phyloP scores from a whole-genome alignment of 2,888 invertebrate species.

The Branchipolynoe longqiensis region DNA sequence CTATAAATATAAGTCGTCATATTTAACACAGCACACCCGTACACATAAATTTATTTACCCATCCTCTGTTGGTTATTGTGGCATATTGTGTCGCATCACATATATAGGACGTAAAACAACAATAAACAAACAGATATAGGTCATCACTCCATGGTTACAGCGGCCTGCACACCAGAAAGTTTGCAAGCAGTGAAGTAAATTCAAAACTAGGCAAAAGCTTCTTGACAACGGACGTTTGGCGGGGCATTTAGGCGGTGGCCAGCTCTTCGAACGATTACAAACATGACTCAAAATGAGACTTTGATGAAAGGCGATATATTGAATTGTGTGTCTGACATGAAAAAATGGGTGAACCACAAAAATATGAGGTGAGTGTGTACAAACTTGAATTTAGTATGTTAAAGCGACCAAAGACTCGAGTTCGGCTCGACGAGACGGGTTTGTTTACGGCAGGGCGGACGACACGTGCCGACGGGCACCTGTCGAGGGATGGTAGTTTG shows the following conservation, averaged over 20 bases:
- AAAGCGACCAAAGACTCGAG: no score
- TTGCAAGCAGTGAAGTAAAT: no score
- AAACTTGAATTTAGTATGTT: no score
- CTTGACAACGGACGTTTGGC: constrained; percentile 5
- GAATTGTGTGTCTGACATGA: constrained; percentile 78
- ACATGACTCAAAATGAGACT: constrained; percentile 71
- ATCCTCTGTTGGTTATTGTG: no score
- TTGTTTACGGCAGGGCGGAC: neutral
- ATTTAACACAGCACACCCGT: no score
- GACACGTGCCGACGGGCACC: neutral
- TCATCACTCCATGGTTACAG: no score
- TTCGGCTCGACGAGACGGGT: neutral
- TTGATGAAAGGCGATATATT: constrained; percentile 74
- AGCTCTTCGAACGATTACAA: neutral
- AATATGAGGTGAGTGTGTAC: constrained; percentile 76
- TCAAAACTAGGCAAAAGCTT: neutral
- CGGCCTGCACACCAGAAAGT: no score
- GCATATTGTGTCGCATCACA: no score
- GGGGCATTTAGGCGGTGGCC: constrained; percentile 7
- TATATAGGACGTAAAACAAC: no score
- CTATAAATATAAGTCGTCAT: no score
- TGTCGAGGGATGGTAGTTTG: neutral
- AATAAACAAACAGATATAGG: no score
- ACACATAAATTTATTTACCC: no score
- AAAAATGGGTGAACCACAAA: constrained; percentile 77